These are phyloP conservation scores for Gambusia holbrooki DNA, from an alignment of 2,113 vertebrate genomes.

Conservation along the genomic window DNA sequence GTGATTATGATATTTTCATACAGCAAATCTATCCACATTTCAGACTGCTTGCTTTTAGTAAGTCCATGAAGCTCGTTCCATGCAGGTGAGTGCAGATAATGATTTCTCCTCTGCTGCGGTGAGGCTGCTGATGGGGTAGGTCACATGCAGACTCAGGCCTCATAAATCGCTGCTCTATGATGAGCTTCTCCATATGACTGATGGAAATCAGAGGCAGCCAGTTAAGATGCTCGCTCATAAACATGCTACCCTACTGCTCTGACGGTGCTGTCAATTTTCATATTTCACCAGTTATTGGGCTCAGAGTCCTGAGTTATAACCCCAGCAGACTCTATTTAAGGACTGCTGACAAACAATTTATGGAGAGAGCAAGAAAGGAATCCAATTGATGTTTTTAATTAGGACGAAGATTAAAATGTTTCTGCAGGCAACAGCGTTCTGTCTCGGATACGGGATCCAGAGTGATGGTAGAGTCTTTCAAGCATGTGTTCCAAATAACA, in stretches of 20 bases:
- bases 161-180: slow-evolving; percentile 77
- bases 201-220: slow-evolving; percentile 72
- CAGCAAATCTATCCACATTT: slow-evolving; percentile 34
- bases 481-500: neutral
- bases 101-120: slow-evolving; percentile 63
- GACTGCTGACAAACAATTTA: slow-evolving; percentile 25
- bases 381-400: slow-evolving; percentile 24
- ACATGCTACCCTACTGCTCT: slow-evolving; percentile 61
- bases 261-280: slow-evolving; percentile 78
- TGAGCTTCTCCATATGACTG: slow-evolving; percentile 76
- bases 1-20: neutral
- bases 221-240: slow-evolving; percentile 78
- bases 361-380: neutral
- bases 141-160: slow-evolving; percentile 72
- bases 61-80: slow-evolving; percentile 72
- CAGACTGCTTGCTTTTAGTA: slow-evolving; percentile 61
- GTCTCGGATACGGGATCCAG: neutral
- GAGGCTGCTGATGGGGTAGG: slow-evolving; percentile 46
- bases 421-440: neutral
- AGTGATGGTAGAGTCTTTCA: neutral
- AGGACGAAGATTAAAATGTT: neutral
- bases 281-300: slow-evolving; percentile 77
- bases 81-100: slow-evolving; percentile 65
- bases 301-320: slow-evolving; percentile 68
- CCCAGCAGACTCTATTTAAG: slow-evolving; percentile 61